Evolutionary conservation across 2,888 invertebrate genomes (phyloP).

Genomic region (Euplagia quadripunctaria): DNA sequence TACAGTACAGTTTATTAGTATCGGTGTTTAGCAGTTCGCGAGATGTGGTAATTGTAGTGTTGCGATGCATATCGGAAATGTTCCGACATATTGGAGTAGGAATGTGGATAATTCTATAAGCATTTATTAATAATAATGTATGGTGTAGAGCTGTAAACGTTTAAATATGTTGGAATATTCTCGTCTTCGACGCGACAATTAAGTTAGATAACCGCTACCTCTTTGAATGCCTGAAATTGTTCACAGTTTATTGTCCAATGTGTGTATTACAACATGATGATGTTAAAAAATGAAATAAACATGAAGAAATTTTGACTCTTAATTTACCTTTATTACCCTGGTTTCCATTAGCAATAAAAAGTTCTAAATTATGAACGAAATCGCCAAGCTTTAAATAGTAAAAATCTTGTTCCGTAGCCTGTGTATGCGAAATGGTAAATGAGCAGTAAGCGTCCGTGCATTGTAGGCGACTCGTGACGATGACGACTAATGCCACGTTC

Average conservation of each 20-base stretch:
- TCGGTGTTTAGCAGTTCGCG: slow-evolving; percentile 63
- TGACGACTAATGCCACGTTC: too few relatives aligned
- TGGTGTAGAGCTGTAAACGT: slow-evolving; percentile 34
- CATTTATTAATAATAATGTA: slow-evolving; percentile 52
- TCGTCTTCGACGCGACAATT: slow-evolving; percentile 42
- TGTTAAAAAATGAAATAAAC: slow-evolving; percentile 77
- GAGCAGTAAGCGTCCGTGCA: too few relatives aligned
- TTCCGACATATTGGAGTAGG: slow-evolving; percentile 33
- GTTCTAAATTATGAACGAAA: too few relatives aligned
- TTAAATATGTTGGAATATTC: slow-evolving; percentile 28
- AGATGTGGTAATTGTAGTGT: slow-evolving; percentile 61
- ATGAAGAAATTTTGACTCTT: slow-evolving; percentile 76
- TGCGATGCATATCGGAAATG: slow-evolving; percentile 34
- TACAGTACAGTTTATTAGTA: slow-evolving; percentile 49
- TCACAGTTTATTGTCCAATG: slow-evolving; percentile 74
- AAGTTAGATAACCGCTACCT: slow-evolving; percentile 82
- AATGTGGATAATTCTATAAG: slow-evolving; percentile 29
- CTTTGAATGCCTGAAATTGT: slow-evolving; percentile 82
- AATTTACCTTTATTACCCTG: slow-evolving; percentile 45
- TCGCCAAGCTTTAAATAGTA: too few relatives aligned
- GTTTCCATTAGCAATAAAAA: background rate
- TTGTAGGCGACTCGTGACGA: too few relatives aligned
- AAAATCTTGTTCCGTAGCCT: too few relatives aligned
- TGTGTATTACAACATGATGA: slow-evolving; percentile 68
- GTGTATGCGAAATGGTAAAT: too few relatives aligned